These are phyloP conservation scores for Coremacera marginata DNA, from an alignment of 2,888 invertebrate species.

Conservation along the genomic window DNA sequence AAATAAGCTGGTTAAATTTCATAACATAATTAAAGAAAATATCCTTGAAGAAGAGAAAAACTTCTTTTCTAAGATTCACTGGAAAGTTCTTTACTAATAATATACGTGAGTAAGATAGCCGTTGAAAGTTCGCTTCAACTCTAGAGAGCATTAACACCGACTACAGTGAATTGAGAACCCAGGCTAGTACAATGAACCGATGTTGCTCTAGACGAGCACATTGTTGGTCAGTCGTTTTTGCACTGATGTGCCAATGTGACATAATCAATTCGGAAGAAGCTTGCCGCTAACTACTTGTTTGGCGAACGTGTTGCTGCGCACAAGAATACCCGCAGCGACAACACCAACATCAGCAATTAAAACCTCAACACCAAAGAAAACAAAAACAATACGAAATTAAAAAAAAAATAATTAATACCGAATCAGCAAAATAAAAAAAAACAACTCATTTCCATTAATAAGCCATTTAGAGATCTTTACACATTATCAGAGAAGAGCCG, in stretches of 20 bases:
- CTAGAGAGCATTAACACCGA: no score
- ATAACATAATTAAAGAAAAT: no score
- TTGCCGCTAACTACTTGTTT: background rate
- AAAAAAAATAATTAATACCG: constrained; percentile 21
- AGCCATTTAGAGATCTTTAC: background rate
- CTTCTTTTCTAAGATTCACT: no score
- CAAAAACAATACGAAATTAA: constrained; percentile 33
- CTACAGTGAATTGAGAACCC: no score
- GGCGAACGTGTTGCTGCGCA: background rate
- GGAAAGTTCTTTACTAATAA: background rate
- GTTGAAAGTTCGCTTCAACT: background rate
- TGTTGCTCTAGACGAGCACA: no score
- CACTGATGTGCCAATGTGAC: constrained; percentile 25
- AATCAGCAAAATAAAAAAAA: constrained; percentile 29
- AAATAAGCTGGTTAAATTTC: no score
- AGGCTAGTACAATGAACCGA: no score
- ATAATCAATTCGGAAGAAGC: constrained; percentile 9
- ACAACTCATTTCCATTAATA: constrained; percentile 17
- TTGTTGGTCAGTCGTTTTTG: background rate
- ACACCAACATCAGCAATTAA: constrained; percentile 29
- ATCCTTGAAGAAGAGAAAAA: no score
- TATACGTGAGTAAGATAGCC: no score
- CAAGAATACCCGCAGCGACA: constrained; percentile 25
- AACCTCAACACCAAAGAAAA: background rate
- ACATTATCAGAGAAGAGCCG: constrained; percentile 8